phyloP scores from a whole-genome alignment of 92 coral and sea anemone species.

The Actinostola sp. region DNA sequence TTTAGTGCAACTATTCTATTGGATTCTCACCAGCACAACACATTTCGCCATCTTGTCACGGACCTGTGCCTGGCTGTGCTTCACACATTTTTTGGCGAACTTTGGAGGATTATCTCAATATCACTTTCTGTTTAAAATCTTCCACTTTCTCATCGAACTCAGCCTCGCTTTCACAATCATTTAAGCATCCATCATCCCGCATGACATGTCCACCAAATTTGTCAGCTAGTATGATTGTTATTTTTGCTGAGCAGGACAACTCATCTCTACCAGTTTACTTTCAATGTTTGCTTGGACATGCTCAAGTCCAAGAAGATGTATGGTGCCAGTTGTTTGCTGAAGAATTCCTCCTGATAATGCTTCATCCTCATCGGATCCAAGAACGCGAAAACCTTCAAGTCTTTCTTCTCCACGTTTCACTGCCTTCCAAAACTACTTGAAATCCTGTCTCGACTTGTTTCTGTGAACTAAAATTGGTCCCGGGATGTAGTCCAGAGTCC shows the following conservation, averaged over 20 bases:
- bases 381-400: constrained; percentile 24
- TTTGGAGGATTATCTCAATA: constrained; percentile 30
- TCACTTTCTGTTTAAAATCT: constrained; percentile 16
- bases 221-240: constrained; percentile 27
- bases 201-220: constrained; percentile 35
- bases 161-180: constrained; percentile 38
- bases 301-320: constrained; percentile 51
- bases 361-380: constrained; percentile 41
- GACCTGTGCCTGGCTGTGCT: constrained; percentile 36
- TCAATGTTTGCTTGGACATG: constrained; percentile 49
- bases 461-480: constrained; percentile 55
- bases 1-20: constrained; percentile 40
- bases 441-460: constrained; percentile 38
- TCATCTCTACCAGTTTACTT: constrained; percentile 38
- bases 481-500: constrained; percentile 7
- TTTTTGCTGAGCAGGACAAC: constrained; percentile 35
- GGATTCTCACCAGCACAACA: constrained; percentile 50
- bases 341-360: constrained; percentile 42
- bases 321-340: constrained; percentile 39
- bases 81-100: constrained; percentile 28
- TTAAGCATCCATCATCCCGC: constrained; percentile 40
- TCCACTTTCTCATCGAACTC: constrained; percentile 37
- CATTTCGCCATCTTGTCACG: constrained; percentile 40
- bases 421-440: constrained; percentile 52
- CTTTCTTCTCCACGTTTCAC: constrained; percentile 32